A percentile compares a stretch with the other conserved stretches of the same genome.
Evolutionary conservation across 2,113 vertebrate species (phyloP).

Genomic region (Urocolius indicus): DNA sequence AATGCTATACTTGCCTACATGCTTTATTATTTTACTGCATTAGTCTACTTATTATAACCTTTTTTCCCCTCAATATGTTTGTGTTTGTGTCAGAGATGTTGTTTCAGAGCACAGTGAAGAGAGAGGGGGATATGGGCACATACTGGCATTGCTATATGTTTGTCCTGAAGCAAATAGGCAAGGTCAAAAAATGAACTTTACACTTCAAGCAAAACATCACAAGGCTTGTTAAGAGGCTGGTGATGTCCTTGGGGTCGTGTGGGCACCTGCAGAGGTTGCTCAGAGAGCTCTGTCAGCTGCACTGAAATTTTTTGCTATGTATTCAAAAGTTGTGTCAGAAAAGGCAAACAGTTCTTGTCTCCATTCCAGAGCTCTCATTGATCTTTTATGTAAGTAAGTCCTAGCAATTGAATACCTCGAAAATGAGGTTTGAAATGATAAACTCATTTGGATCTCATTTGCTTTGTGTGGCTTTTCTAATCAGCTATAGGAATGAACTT

Average conservation of each 20-base stretch:
- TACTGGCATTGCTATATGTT: neutral
- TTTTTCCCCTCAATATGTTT: neutral
- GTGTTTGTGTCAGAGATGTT: neutral
- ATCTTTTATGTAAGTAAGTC: neutral
- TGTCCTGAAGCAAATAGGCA: neutral
- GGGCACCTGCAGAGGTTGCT: neutral
- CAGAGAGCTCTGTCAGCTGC: neutral
- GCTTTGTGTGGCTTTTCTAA: neutral
- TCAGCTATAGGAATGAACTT: neutral
- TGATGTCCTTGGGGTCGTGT: neutral
- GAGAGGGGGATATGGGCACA: neutral
- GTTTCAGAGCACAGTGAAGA: neutral
- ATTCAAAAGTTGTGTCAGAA: neutral
- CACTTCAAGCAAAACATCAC: neutral
- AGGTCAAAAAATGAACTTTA: neutral
- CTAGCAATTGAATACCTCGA: neutral
- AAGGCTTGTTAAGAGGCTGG: neutral
- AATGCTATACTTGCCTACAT: neutral
- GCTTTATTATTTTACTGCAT: neutral
- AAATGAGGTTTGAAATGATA: neutral
- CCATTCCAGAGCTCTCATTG: neutral
- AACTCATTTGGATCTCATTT: neutral
- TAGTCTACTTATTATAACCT: neutral
- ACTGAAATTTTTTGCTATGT: neutral
- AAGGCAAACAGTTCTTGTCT: neutral